Evolutionary conservation across 2,888 invertebrate genomes (phyloP).

Genomic region (Ctena decussata): DNA sequence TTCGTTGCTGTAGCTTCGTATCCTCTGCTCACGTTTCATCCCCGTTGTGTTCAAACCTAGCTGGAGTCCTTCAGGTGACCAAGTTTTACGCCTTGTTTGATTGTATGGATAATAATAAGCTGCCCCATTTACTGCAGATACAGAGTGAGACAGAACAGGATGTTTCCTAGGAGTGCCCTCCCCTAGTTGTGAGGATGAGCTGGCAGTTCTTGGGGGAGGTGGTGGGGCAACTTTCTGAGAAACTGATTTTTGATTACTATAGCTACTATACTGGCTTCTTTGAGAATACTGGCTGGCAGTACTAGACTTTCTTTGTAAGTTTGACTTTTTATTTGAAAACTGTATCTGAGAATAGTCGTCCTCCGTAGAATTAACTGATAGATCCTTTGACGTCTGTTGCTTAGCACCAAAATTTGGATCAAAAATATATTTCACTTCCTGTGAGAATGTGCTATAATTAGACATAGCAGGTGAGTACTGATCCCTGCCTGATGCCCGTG

Average conservation of each 20-base stretch:
- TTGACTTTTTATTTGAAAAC: constrained; percentile 53
- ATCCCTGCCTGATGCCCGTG: constrained; percentile 44
- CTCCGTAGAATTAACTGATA: constrained; percentile 49
- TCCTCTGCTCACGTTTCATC: constrained; percentile 56
- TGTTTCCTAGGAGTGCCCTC: constrained; percentile 46
- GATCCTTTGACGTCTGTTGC: constrained; percentile 15
- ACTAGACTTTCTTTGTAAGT: constrained; percentile 60
- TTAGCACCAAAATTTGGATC: constrained; percentile 56
- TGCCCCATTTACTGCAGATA: constrained; percentile 51
- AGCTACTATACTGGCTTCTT: constrained; percentile 40
- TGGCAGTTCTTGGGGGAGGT: constrained; percentile 61
- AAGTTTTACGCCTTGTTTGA: constrained; percentile 73
- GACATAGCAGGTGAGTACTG: constrained; percentile 73
- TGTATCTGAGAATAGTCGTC: constrained; percentile 72
- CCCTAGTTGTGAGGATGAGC: constrained; percentile 57
- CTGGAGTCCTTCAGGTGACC: constrained; percentile 78
- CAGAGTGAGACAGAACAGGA: constrained; percentile 45
- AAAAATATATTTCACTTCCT: constrained; percentile 76
- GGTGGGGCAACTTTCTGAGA: constrained; percentile 44
- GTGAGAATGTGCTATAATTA: constrained; percentile 78
- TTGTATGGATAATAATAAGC: constrained; percentile 45
- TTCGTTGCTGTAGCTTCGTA: constrained; percentile 74
- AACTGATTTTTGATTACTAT: constrained; percentile 18
- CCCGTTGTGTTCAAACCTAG: constrained; percentile 60
- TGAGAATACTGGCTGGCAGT: constrained; percentile 63